A percentile compares a stretch with the other conserved stretches of the same genome.
Evolutionary conservation across 2,113 vertebrate genomes (phyloP).

Genomic region (Pungitius pungitius): DNA sequence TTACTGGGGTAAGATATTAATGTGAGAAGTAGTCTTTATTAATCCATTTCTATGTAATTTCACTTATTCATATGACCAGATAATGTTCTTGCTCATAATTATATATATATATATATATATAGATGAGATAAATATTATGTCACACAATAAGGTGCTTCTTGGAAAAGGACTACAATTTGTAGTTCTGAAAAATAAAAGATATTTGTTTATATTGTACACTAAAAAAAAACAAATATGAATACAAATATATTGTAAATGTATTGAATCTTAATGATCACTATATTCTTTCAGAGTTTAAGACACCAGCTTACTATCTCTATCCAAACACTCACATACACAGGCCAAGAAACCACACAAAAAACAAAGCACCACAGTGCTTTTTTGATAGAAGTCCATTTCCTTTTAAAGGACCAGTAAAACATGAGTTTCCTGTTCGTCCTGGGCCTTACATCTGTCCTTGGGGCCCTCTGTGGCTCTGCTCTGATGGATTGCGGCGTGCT

Average conservation of each 20-base stretch:
- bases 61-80: too few species aligned
- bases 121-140: neutral
- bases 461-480: slow-evolving; percentile 45
- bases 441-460: slow-evolving; percentile 32
- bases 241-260: neutral
- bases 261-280: neutral
- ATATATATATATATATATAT: too few species aligned
- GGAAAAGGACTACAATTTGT: neutral
- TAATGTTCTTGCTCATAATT: neutral
- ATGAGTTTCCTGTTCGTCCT: slow-evolving; percentile 44
- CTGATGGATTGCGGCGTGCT: slow-evolving; percentile 10
- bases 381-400: slow-evolving; percentile 56
- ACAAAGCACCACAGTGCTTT: slow-evolving; percentile 20
- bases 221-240: neutral
- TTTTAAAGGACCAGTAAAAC: slow-evolving; percentile 45
- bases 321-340: neutral
- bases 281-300: neutral
- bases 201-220: neutral
- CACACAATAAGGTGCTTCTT: neutral
- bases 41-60: too few species aligned
- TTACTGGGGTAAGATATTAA: too few species aligned
- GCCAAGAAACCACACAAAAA: slow-evolving; percentile 24
- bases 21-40: too few species aligned
- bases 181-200: neutral
- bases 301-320: neutral